Base-by-base conservation (phyloP, 2,113 vertebrate genomes). In the Zapus hudsonius region DNA sequence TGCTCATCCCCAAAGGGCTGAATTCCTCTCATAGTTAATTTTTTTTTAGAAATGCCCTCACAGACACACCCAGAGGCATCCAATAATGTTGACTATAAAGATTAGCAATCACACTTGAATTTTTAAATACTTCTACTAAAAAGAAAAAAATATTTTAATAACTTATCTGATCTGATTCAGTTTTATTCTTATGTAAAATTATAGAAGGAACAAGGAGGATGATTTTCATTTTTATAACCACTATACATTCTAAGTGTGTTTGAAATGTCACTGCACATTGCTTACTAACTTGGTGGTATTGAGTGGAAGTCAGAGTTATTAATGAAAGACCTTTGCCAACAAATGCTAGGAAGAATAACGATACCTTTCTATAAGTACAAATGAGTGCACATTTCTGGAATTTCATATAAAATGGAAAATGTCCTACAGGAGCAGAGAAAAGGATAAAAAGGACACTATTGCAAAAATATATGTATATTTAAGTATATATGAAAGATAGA, bases 251-350 rank as follows among this genome's bases (percentile, higher is more conserved):
- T 96, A 90, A 93, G 90, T 92, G 52, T 79, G 33, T 93, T 95
- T 94, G 64, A 96, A 96, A 95, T 95, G 85, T 90, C 94, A 94
- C 42, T 92, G 92, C 42, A 93, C 75, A 93, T 66, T 83, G n/a
- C 72, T 79, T 67, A 79, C 78, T 78, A 74, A 87, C 67, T 73
- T 91, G 29, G 63, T 88, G 63, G 59, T 88, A 79, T 13, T 74
- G 93, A 92, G 36, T 55, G 79, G n/a, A 83, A 84, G 88, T 76
- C 31, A 36, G 73, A 95, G 92, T 96, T 88, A 92, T 93, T 95
- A 97, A 96, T 92, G 91, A 93, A 23, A 96, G 74, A 92, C 69
- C 69, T 96, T 95, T 97, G 92, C 52, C n/a, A 74, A 67, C 29
- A 92, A 84, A 84, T 81, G 76, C 19, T 75, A 90, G 42, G 36